phyloP scores from a whole-genome alignment of 2,113 vertebrate genomes.

The Leucopsar rothschildi region DNA sequence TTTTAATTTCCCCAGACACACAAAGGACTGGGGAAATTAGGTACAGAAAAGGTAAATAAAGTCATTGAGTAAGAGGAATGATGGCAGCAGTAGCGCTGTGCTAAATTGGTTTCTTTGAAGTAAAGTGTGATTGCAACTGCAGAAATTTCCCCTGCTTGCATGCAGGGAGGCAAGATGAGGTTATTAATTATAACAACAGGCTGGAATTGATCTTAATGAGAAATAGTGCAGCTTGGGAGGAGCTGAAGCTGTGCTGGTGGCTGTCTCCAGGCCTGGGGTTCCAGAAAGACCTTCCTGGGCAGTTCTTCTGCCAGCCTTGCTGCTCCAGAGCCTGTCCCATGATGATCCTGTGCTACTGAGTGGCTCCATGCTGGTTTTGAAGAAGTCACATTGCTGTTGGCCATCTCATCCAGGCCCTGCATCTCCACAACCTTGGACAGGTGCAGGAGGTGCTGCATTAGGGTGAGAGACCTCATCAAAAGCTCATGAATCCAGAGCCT shows the following conservation, averaged over 20 bases:
- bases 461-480: neutral
- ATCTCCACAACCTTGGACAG: neutral
- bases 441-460: neutral
- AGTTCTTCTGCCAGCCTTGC: neutral
- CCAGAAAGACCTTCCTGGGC: neutral
- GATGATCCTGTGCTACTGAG: accelerated
- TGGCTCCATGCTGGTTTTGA: neutral
- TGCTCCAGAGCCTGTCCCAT: neutral
- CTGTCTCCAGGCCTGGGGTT: neutral
- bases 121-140: neutral
- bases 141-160: neutral
- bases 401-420: neutral
- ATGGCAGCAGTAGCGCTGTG: neutral
- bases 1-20: neutral
- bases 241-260: neutral
- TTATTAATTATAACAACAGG: constrained; percentile 8
- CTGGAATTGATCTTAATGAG: constrained; percentile 17
- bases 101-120: neutral
- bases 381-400: neutral
- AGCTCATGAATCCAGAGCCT: neutral
- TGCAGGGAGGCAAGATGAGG: neutral
- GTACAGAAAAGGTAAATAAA: neutral
- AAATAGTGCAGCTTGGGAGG: neutral
- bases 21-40: neutral
- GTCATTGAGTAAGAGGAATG: neutral